Evolutionary conservation across 2,888 invertebrate species (phyloP), one percentile per base, ranked within the genome.

Genomic region (Eudemis profundana): DNA sequence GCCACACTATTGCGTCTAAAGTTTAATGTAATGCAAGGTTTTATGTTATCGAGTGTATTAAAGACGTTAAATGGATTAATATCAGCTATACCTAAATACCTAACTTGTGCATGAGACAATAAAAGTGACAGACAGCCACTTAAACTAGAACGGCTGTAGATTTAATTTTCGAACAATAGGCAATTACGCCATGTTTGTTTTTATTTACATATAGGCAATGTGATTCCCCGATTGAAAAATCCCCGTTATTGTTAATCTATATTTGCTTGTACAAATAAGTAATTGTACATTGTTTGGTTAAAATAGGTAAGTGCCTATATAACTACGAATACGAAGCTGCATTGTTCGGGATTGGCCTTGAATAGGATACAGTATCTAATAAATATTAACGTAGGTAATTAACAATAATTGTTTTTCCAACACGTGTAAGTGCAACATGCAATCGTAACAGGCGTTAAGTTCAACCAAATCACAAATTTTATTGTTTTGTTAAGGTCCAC

Each of bases 81-180:
- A 46, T 46, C 14, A 15, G 36, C 21, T 36, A 8, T 40, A 40
- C 8, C 10, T n/a, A 14, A 4, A 33, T 33, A 36, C 3, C 27
- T 36, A 42, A 36, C 5, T 15, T 33, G 21, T 23, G 17, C 50
- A 50, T 36, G 21, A 56, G 56, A 23, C 23, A 44, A 10, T 42
- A 40, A 15, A 42, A 49, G 49, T 42, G 23, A 15, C 49, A 23
- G 7, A 23, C 23, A 27, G 47, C 38, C 46, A 36, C 42, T 42
- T 33, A n/a, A 3, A 64, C 23, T 57, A 15, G 19, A 49, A 59
- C 44, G 49, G 64, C 44, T 64, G 51, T 38, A 59, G 33, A 15
- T 42, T 33, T 4, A 19, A 27, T 27, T n/a, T 14, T 14, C 10
- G 10, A 3, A 49, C 1, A 19, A 44, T 19, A 44, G n/a, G n/a